These are phyloP conservation scores for Cosmia pyralina DNA, from an alignment of 2,888 invertebrate genomes.

Conservation along the genomic window DNA sequence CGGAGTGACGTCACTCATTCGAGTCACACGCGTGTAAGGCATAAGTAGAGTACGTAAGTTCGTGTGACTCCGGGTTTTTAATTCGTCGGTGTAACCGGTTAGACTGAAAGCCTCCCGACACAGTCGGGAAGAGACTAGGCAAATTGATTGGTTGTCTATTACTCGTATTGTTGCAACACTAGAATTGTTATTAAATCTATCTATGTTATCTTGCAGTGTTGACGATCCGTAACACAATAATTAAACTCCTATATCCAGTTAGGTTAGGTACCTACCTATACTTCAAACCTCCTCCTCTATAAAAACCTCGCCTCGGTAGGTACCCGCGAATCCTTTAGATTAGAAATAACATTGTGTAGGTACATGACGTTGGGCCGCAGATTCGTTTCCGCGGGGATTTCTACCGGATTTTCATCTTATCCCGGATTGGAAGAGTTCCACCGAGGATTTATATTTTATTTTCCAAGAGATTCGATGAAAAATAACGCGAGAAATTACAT, in stretches of 20 bases:
- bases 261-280: background rate
- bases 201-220: background rate
- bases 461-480: slow-evolving; percentile 16
- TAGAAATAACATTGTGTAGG: slow-evolving; percentile 2
- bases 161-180: background rate
- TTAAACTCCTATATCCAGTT: no score
- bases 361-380: slow-evolving; percentile 15
- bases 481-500: slow-evolving; percentile 8
- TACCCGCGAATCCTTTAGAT: background rate
- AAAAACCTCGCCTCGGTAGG: background rate
- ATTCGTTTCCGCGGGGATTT: slow-evolving; percentile 14
- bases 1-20: no score
- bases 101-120: background rate
- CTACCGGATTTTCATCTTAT: slow-evolving; percentile 26
- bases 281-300: no score
- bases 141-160: background rate
- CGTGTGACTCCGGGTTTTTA: background rate
- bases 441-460: slow-evolving; percentile 19
- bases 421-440: slow-evolving; percentile 17
- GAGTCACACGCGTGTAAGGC: background rate
- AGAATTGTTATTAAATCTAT: background rate
- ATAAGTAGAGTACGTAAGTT: no score
- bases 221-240: background rate
- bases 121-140: no score
- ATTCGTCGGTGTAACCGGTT: background rate